Evolutionary conservation across 2,888 invertebrate genomes (phyloP).

Genomic region (Dinocampus coccinellae): DNA sequence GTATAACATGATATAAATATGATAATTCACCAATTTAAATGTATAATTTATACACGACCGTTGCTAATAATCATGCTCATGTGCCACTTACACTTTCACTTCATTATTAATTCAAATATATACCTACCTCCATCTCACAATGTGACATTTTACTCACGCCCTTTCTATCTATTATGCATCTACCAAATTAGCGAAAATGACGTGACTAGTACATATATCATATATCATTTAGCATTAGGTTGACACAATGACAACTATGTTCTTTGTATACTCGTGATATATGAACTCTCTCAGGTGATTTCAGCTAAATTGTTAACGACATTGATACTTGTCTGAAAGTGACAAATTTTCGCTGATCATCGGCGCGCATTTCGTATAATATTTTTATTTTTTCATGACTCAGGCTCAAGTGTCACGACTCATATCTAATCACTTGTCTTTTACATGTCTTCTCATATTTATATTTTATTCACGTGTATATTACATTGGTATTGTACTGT

Average conservation of each 20-base stretch:
- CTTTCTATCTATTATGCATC: not conserved
- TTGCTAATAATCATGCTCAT: not conserved
- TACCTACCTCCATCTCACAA: not conserved
- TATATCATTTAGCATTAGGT: not conserved
- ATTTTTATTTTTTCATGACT: too few species aligned
- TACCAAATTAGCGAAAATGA: not conserved
- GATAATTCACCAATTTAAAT: not conserved
- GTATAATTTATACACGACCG: too few species aligned
- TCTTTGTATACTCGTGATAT: constrained; percentile 30
- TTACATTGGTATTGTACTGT: too few species aligned
- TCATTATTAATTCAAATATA: not conserved
- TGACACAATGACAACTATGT: not conserved
- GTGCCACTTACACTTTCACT: not conserved
- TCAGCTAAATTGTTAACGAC: constrained; percentile 32
- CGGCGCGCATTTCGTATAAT: too few species aligned
- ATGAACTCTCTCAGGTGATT: constrained; percentile 42
- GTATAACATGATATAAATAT: not conserved
- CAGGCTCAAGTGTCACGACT: too few species aligned
- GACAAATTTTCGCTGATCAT: not conserved
- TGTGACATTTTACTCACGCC: not conserved
- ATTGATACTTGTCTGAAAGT: constrained; percentile 27
- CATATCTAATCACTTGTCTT: too few species aligned
- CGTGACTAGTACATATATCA: not conserved
- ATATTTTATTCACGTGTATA: too few species aligned
- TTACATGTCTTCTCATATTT: too few species aligned